These are phyloP conservation scores for Oplegnathus fasciatus DNA, from an alignment of 2,113 vertebrate species.

Conservation along the genomic window DNA sequence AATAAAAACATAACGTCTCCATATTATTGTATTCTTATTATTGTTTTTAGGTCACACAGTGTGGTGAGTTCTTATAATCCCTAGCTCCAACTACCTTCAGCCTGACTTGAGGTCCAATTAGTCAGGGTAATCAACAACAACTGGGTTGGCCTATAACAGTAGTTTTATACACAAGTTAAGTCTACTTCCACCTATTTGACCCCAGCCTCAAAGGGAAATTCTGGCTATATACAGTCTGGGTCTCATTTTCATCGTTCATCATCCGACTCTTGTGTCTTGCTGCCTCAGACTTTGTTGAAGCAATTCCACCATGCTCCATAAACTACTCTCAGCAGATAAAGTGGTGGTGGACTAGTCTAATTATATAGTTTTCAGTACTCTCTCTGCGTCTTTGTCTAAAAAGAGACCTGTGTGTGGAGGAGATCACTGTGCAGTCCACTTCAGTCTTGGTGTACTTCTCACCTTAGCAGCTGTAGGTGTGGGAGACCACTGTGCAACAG, in stretches of 20 bases:
- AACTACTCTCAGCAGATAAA: neutral
- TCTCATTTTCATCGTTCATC: too few species aligned
- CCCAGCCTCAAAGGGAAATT: too few species aligned
- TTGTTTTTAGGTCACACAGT: neutral
- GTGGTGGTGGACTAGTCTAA: neutral
- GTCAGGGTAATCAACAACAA: neutral
- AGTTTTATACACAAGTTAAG: neutral
- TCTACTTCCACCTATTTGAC: neutral
- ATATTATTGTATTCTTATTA: neutral
- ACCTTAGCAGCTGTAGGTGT: slow-evolving; percentile 24
- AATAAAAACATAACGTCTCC: neutral
- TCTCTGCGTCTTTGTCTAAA: neutral
- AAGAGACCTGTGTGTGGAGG: neutral
- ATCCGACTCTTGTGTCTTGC: neutral
- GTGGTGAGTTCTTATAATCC: neutral
- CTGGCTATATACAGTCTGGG: too few species aligned
- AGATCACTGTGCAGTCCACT: slow-evolving; percentile 7
- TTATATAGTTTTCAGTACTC: neutral
- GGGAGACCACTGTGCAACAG: slow-evolving; percentile 5
- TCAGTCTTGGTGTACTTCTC: slow-evolving; percentile 3
- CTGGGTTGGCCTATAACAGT: too few species aligned
- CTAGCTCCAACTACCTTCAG: neutral
- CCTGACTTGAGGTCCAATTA: neutral
- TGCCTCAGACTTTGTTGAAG: neutral
- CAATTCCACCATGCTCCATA: neutral